Conservation (phyloP, 2,888 invertebrate genomes). For the Dioctria rufipes region DNA sequence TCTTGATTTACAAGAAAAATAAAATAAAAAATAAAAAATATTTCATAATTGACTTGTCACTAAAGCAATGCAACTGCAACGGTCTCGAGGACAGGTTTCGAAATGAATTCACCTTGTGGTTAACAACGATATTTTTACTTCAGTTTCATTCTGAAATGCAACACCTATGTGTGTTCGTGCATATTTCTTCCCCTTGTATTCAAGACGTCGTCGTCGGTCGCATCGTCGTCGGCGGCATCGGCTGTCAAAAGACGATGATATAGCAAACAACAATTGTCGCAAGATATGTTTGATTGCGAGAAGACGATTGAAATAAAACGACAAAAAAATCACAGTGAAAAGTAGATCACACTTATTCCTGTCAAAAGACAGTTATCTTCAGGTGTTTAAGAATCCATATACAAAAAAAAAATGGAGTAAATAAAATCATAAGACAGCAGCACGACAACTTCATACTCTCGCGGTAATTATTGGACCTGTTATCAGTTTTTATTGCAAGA, state of each 20-base stretch:
- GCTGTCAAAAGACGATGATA: conserved; percentile 18
- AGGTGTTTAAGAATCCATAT: conserved; percentile 4
- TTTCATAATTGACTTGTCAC: conserved; percentile 48
- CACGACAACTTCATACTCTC: conserved; percentile 18
- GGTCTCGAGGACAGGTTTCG: conserved; percentile 43
- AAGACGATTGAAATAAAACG: conserved; percentile 3
- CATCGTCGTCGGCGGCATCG: no score
- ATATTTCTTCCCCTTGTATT: not conserved
- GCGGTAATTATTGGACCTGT: conserved; percentile 41
- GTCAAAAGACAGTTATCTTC: conserved; percentile 47
- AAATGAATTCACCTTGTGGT: conserved; percentile 34
- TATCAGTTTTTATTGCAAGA: conserved; percentile 42
- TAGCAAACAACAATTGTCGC: conserved; percentile 1
- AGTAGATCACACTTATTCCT: conserved; percentile 43
- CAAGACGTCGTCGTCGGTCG: not conserved
- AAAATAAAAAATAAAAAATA: conserved; percentile 1
- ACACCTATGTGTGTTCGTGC: not conserved
- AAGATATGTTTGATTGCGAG: conserved; percentile 4
- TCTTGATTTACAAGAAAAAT: conserved; percentile 8
- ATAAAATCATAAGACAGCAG: conserved; percentile 28
- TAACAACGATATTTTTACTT: conserved; percentile 6
- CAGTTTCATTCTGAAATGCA: conserved; percentile 36
- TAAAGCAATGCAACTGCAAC: not conserved
- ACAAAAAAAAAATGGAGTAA: conserved; percentile 11
- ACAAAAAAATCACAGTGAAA: conserved; percentile 25